Evolutionary conservation across 2,888 invertebrate species (phyloP), one percentile per base, ranked within the genome.

Genomic region (Chaetogeoica ovagalla): DNA sequence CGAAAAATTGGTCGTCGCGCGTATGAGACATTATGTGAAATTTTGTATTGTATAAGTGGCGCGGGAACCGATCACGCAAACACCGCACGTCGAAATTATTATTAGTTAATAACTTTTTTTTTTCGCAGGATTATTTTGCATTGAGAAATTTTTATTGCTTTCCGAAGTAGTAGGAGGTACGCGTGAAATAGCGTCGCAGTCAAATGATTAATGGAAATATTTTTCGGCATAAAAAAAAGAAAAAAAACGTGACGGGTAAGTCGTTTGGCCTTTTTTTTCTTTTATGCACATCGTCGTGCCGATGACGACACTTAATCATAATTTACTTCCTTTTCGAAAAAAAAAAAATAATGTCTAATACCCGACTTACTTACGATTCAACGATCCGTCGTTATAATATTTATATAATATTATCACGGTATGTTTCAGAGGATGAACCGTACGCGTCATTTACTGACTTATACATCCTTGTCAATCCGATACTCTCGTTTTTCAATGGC

Each of bases 261-360:
- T 72, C 72, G 60, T 60, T 72, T 43, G 23, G 72, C 60, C 60
- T 72, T 72, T 72, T 71, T 30, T 43, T 72, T 72, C 60, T 71
- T 30, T 43, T 43, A 9, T 43, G 43, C 39, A 23, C 23, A 71
- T 60, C 17, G 39, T 11, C 21, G 72, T 43, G 17, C 43, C 43
- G 72, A 72, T 60, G 60, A 72, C 23, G 72, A 60, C 60, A 60
- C 60, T 59, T 72, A 43, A 72, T 72, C 72, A 72, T 72, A 23
- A 60, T 72, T 72, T 43, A 5, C 21, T 13, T 30, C 30, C 1
- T 1, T 30, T 30, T 30, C 30, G 30, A 30, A 30, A 30, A 43
- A 43, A 43, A 43, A 43, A 43, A 43, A 39, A 6, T 39, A 39
- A 39, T 6, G 4, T 7, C 1, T 43, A 60, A 72, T 59, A 60